A percentile compares a stretch with the other conserved stretches of the same genome.
Evolutionary conservation across 2,888 invertebrate genomes (phyloP).

Genomic region (Euphydryas editha): DNA sequence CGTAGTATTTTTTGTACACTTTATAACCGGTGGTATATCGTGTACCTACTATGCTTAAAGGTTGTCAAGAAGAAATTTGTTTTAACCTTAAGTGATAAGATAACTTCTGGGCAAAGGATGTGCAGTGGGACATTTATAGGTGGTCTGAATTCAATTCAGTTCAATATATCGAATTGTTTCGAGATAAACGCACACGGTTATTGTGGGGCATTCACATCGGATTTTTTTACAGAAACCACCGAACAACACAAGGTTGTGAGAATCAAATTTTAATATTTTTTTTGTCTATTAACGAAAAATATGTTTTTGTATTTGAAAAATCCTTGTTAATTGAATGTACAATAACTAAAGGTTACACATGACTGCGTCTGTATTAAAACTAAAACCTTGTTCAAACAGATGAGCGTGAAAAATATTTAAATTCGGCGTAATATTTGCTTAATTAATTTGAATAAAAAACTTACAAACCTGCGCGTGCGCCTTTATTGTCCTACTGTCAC

Average conservation of each 20-base stretch:
- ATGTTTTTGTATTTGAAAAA: not conserved
- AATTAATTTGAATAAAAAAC: conserved; percentile 13
- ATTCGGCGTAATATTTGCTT: conserved; percentile 12
- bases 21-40: no score
- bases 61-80: no score
- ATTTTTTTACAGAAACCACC: not conserved
- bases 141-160: no score
- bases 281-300: not conserved
- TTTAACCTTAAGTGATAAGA: no score
- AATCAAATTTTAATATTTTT: conserved; percentile 4
- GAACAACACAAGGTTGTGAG: not conserved
- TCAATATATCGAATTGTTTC: no score
- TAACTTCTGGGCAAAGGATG: no score
- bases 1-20: no score
- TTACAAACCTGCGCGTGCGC: not conserved
- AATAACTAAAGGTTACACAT: not conserved
- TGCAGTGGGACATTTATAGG: no score
- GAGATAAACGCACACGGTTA: not conserved
- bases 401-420: conserved; percentile 17
- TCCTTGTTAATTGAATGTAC: not conserved
- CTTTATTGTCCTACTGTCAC: conserved; percentile 8
- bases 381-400: conserved; percentile 2
- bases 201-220: not conserved
- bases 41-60: no score
- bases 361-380: not conserved